phyloP scores from a whole-genome alignment of 1,140 invertebrate genomes.

The Apis dorsata region DNA sequence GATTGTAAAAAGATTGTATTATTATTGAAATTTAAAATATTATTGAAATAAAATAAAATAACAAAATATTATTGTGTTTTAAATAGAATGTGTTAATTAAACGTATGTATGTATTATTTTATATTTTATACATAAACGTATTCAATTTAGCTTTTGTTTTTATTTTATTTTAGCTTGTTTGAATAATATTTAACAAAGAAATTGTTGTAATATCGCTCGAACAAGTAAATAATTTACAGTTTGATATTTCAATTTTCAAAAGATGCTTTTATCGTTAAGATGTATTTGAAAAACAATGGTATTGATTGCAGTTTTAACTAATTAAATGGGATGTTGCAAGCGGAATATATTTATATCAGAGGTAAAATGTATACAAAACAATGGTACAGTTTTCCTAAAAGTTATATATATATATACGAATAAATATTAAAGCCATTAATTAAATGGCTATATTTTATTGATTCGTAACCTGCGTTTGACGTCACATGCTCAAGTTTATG shows the following conservation, averaged over 20 bases:
- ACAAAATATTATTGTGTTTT: no score
- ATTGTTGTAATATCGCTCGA: no score
- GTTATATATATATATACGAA: neutral
- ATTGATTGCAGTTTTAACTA: neutral
- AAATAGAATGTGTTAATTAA: no score
- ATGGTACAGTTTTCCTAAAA: no score
- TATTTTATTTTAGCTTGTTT: no score
- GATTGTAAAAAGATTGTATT: no score
- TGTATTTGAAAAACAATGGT: neutral
- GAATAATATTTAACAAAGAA: no score
- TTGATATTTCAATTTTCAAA: neutral
- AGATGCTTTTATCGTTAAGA: neutral
- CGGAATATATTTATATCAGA: neutral
- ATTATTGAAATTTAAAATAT: no score
- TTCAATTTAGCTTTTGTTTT: no score
- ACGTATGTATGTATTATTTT: no score
- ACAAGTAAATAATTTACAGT: neutral
- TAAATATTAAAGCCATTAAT: neutral
- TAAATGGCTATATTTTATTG: neutral
- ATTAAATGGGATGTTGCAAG: neutral
- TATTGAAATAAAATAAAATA: no score
- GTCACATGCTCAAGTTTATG: neutral
- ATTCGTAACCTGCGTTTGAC: neutral
- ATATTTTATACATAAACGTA: no score
- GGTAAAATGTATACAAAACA: neutral